Evolutionary conservation across 2,888 invertebrate genomes (phyloP), one percentile per base, ranked within the genome.

Genomic region (Eristalis tenax): DNA sequence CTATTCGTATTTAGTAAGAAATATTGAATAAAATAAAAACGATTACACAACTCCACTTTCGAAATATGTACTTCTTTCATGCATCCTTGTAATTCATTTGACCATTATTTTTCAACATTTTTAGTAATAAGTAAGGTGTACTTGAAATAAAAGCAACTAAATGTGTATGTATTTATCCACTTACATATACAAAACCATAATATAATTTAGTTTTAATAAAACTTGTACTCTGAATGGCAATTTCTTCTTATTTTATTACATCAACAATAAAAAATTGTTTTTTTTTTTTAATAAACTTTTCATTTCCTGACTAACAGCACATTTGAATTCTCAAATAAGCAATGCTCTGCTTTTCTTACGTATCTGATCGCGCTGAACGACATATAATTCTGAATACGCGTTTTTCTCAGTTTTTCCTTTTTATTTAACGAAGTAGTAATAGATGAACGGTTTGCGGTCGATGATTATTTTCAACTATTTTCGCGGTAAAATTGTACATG

Each of bases 381-480:
- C 35, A 43, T 23, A n/a, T 18, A 40, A 73, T 43, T 32, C 23
- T 38, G 18, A 18, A 63, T 22, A 56, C 73, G 77, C 38, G 76
- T 61, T 64, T 59, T 57, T 50, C 73, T 80, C 59, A 68, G 74
- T 82, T 86, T 69, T 79, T 81, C 73, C 70, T 83, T 83, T 88
- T 80, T 86, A 79, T 83, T 81, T 89, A 89, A 89, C 89, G 89
- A 89, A 89, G 88, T 89, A 89, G 89, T 89, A 89, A 89, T 88
- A 88, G 80, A 89, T 78, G 78, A 65, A 78, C 87, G 63, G 69
- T 75, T 78, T 82, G 50, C 82, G 77, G 82, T 74, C 71, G 8
- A 18, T 66, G 32, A 70, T 68, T 61, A 38, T 66, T 13, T 61
- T 68, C 40, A 57, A 15, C 35, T 40, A 73, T 40, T 74, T 74